Base-by-base conservation (phyloP, 2,888 invertebrate genomes). In the Thereva unica region DNA sequence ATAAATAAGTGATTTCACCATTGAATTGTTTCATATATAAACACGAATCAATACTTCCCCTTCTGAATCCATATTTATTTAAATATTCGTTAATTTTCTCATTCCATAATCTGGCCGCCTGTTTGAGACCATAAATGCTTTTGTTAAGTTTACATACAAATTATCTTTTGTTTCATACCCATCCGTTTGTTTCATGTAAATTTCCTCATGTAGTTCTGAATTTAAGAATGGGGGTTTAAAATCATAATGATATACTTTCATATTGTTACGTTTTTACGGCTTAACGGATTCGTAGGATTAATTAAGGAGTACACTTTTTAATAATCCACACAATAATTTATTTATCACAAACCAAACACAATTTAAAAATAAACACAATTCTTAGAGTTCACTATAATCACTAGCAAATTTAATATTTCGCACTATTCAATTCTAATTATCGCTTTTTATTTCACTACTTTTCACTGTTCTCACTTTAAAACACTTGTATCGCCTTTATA, bases 171-270 rank as follows among this genome's bases (percentile, higher is more conserved):
- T n/a, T 3, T 10, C 10, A 45, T 7, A 45, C 4, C 45, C 45
- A 5, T 9, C 8, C 0, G 45, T 7, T 8, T 45, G 45, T 45
- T 45, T 8, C 42, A 42, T 42, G 42, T 42, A 42, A 42, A 42
- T 42, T 4, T 42, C 42, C 4, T 67, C 69, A 2, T 37, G 10
- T 5, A 68, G 23, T 10, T 47, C 44, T 0, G 63, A 65, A 56
- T 70, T 66, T 3, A 67, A 53, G 59, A 68, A 67, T 6, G 70
- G 67, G 4, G 61, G 65, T 54, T 67, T 66, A 1, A 67, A 23
- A 8, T 68, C 66, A 9, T 69, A 64, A 38, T 69, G 64, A 38
- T 57, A 54, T 5, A 67, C 23, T 1, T 74, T 50, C 71, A 74
- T 44, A 1, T n/a, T n/a, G n/a, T n/a, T n/a, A n/a, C n/a, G n/a